Evolutionary conservation across 1,140 invertebrate species (phyloP), one percentile per base, ranked within the genome.

Genomic region (Philotrypesis tridentata): DNA sequence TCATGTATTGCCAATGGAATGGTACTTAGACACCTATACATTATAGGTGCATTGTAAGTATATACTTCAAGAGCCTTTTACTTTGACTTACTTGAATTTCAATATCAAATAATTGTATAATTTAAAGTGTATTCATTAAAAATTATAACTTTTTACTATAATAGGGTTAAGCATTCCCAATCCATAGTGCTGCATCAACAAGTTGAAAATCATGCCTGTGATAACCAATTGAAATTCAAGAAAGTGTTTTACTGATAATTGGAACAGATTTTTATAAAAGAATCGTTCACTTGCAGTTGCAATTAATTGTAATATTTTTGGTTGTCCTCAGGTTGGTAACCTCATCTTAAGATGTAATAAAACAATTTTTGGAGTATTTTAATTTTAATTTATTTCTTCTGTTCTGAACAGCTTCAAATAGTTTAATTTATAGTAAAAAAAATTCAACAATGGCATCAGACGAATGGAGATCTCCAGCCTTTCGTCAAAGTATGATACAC

Each of bases 401-500:
- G 6, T 55, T 55, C 6, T 55, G 21, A 0, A 21, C n/a, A 55
- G 6, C 21, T 55, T 6, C 48, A n/a, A 3, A 55, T n/a, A 55
- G 5, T 55, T 55, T 55, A 21, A 55, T n/a, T 55, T n/a, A 17
- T 55, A 55, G 48, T n/a, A 4, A 5, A 37, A n/a, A n/a, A 55
- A 55, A 21, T 55, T 3, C 40, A 1, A 76, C 48, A 55, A 92
- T 92, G 90, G 87, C 89, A 74, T 80, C 89, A 14, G 92, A 93
- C 21, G 92, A 93, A 73, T 96, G 95, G 95, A 92, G 95, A 86
- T 94, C 94, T 1, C 91, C 92, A 63, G 90, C 89, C 31, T 96
- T 96, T 89, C 92, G 95, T 7, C 95, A 96, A 89, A 96, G 93
- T 92, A 94, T 96, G 82, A 94, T 96, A 61, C 91, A 93, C 17